Conservation (phyloP, 2,113 vertebrate species). For the Octodon degus region DNA sequence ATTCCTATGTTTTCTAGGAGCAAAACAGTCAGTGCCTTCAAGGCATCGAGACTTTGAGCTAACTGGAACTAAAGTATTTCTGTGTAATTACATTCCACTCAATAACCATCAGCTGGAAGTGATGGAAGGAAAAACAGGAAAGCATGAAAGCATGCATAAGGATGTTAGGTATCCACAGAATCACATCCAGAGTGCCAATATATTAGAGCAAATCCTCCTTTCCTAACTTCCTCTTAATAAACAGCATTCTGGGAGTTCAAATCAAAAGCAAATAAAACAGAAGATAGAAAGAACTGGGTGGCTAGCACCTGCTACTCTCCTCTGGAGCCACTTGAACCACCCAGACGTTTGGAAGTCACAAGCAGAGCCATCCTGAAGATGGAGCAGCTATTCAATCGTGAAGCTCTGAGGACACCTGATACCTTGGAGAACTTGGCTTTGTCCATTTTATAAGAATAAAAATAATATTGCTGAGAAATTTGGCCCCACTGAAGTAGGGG, state of each 20-base stretch:
- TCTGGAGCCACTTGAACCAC: neutral
- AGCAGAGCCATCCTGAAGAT: neutral
- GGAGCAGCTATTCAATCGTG: neutral
- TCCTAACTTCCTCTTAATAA: conserved; percentile 11
- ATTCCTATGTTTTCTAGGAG: neutral
- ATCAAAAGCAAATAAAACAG: neutral
- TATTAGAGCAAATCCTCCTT: neutral
- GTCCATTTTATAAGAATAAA: neutral
- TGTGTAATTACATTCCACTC: neutral
- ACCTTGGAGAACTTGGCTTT: neutral
- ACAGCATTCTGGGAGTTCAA: neutral
- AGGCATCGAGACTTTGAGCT: neutral
- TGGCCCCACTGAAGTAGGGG: neutral
- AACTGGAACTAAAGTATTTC: neutral
- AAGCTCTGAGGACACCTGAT: neutral
- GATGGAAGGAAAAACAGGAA: neutral
- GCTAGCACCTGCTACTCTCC: neutral
- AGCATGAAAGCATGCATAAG: neutral
- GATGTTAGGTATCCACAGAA: neutral
- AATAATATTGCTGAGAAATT: neutral
- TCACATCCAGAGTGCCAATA: neutral
- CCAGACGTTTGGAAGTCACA: neutral
- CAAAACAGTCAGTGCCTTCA: neutral
- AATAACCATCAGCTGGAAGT: neutral
- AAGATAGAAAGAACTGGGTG: neutral